phyloP scores from a whole-genome alignment of 2,888 invertebrate genomes.

The Cheiracanthium punctorium region DNA sequence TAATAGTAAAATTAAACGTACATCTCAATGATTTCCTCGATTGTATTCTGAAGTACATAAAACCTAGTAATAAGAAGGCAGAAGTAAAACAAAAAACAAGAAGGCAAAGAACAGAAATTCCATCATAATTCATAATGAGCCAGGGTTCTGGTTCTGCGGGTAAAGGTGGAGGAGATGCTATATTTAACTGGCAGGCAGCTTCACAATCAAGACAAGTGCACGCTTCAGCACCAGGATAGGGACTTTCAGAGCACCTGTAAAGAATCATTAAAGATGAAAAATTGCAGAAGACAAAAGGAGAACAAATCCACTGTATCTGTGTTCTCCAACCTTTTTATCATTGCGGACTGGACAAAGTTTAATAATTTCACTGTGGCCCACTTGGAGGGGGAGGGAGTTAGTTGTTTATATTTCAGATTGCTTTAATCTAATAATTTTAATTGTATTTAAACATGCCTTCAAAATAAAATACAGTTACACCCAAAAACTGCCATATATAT shows the following conservation, averaged over 20 bases:
- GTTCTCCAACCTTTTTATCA: too few species aligned
- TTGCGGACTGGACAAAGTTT: too few species aligned
- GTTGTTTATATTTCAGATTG: too few species aligned
- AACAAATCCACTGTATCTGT: too few species aligned
- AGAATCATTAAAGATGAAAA: too few species aligned
- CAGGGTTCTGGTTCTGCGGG: conserved; percentile 42
- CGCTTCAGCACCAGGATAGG: conserved; percentile 83
- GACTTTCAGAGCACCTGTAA: conserved; percentile 75
- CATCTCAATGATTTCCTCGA: conserved; percentile 50
- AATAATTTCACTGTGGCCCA: too few species aligned
- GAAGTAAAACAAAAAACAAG: conserved; percentile 86
- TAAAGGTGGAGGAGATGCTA: conserved; percentile 49
- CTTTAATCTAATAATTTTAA: too few species aligned
- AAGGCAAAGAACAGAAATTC: conserved; percentile 85
- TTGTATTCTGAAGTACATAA: conserved; percentile 43
- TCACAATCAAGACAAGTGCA: conserved; percentile 73
- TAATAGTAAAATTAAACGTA: conserved; percentile 19
- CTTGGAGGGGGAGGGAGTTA: too few species aligned
- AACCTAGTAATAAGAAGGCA: conserved; percentile 82
- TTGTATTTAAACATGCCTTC: too few species aligned
- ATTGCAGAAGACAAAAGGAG: too few species aligned
- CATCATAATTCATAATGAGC: conserved; percentile 83
- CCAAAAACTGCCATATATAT: too few species aligned
- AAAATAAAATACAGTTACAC: too few species aligned
- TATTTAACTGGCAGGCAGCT: conserved; percentile 79